Conservation (phyloP, 1,140 invertebrate genomes). For the Drosophila parabipectinata region DNA sequence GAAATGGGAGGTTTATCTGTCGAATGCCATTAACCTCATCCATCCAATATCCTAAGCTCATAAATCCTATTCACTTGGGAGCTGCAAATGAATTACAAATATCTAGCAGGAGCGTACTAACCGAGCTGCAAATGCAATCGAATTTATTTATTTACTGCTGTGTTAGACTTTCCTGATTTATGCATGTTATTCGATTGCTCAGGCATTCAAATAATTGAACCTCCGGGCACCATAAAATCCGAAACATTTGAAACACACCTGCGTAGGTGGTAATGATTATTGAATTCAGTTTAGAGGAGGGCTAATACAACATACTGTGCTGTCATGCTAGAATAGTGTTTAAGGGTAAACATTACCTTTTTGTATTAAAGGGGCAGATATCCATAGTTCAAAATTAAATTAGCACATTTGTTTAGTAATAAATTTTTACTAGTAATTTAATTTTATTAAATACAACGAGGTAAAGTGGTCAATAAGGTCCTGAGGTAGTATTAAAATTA, state of each 20-base stretch:
- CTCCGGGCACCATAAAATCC: constrained; percentile 52
- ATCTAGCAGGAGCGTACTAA: constrained; percentile 1
- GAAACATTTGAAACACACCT: constrained; percentile 2
- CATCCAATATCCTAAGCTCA: constrained; percentile 5
- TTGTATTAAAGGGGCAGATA: no score
- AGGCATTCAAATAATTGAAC: constrained; percentile 45
- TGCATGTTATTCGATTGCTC: constrained; percentile 21
- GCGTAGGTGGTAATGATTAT: constrained; percentile 6
- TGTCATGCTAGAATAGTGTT: no score
- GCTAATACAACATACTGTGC: not conserved
- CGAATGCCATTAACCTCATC: not conserved
- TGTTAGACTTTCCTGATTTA: constrained; percentile 46
- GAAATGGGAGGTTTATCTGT: not conserved
- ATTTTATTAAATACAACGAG: not conserved
- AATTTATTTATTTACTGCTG: constrained; percentile 33
- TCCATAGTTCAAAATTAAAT: no score
- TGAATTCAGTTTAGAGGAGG: not conserved
- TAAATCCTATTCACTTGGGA: constrained; percentile 47
- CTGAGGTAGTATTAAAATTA: not conserved
- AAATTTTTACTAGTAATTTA: no score
- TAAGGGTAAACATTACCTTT: no score
- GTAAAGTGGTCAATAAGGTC: not conserved
- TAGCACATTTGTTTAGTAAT: no score
- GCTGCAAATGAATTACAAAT: constrained; percentile 42
- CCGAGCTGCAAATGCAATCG: constrained; percentile 26